A percentile compares a stretch with the other conserved stretches of the same genome.
These are phyloP conservation scores for Tachina grossa DNA, from an alignment of 2,888 invertebrate genomes.

Conservation along the genomic window DNA sequence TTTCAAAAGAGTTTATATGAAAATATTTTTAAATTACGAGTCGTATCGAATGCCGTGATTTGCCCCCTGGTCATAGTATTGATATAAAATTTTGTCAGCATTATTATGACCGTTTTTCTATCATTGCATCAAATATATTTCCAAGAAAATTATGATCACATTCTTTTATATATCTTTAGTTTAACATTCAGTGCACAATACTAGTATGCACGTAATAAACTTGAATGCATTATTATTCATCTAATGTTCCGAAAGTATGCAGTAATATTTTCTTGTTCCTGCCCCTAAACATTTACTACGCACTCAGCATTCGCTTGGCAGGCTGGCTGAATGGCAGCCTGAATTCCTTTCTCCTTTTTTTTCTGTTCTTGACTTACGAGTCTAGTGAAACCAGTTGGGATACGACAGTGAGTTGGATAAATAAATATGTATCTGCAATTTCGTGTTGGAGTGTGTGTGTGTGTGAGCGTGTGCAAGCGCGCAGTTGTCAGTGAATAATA, in stretches of 20 bases:
- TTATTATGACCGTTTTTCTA: too few species aligned
- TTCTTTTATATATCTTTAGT: constrained; percentile 13
- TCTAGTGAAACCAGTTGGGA: constrained; percentile 53
- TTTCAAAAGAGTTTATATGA: too few species aligned
- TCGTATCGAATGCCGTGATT: too few species aligned
- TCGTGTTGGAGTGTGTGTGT: constrained; percentile 10
- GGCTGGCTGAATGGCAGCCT: constrained; percentile 12
- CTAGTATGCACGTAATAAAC: constrained; percentile 16
- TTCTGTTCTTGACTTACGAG: constrained; percentile 51
- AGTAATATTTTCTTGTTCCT: constrained; percentile 41
- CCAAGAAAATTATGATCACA: neutral
- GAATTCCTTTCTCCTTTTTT: constrained; percentile 27
- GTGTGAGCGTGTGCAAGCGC: neutral
- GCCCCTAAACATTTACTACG: constrained; percentile 12
- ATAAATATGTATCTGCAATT: constrained; percentile 36
- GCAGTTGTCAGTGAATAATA: neutral
- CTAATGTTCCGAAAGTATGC: constrained; percentile 28
- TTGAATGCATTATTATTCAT: constrained; percentile 46
- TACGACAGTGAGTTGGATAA: constrained; percentile 59
- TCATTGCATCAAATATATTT: too few species aligned
- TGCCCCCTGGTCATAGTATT: too few species aligned
- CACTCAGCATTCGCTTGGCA: constrained; percentile 1
- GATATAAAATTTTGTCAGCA: too few species aligned
- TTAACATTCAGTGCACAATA: neutral
- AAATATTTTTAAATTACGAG: too few species aligned